phyloP scores from a whole-genome alignment of 2,113 vertebrate species.

The Hydropotes inermis region DNA sequence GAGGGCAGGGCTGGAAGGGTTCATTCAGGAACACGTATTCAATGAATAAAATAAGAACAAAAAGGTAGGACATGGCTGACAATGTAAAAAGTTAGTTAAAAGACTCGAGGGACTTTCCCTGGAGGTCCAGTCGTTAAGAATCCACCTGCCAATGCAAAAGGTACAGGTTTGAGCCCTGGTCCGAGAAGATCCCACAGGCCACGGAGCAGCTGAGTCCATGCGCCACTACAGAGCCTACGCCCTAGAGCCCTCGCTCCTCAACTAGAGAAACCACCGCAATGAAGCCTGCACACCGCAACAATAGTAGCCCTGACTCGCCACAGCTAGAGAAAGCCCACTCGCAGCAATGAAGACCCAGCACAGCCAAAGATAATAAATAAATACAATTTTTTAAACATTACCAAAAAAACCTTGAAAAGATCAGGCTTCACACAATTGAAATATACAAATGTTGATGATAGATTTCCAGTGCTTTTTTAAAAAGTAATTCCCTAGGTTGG shows the following conservation, averaged over 20 bases:
- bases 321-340: not conserved
- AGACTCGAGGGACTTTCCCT: not conserved
- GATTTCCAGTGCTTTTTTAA: not conserved
- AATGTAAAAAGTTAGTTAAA: not conserved
- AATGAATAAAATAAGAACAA: not conserved
- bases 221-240: not conserved
- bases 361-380: not conserved
- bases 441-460: not conserved
- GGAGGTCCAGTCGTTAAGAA: not conserved
- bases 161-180: not conserved
- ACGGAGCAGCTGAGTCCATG: not conserved
- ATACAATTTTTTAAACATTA: not conserved
- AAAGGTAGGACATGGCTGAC: not conserved
- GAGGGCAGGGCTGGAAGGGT: not conserved
- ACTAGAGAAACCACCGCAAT: not conserved
- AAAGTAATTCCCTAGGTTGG: not conserved
- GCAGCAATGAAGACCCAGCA: not conserved
- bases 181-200: not conserved
- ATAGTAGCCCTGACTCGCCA: not conserved
- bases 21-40: not conserved
- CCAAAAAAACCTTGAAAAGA: not conserved
- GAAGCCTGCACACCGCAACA: not conserved
- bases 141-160: not conserved
- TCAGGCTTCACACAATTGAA: not conserved
- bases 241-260: not conserved